Conservation (phyloP, 2,797 vertebrate genomes). For the Lemur catta region DNA sequence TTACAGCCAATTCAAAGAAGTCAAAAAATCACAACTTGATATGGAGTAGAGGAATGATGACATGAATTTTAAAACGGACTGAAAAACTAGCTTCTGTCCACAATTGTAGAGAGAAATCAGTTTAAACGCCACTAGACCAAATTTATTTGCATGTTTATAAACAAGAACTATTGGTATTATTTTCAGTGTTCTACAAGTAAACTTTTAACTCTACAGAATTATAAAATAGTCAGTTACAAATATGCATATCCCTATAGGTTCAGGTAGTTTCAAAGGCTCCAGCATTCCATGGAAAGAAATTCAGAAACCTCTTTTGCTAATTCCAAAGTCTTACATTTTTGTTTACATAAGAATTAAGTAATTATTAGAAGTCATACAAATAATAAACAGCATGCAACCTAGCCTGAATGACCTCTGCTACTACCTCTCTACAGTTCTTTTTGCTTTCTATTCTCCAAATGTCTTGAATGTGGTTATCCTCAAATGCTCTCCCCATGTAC, state of each 20-base stretch:
- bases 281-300: not conserved
- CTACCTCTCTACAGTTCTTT: not conserved
- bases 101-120: not conserved
- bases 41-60: not conserved
- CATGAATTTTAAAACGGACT: not conserved
- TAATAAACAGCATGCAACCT: not conserved
- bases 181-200: not conserved
- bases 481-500: not conserved
- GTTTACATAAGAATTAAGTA: not conserved
- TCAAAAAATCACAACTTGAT: not conserved
- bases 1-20: not conserved
- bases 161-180: not conserved
- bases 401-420: not conserved
- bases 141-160: not conserved
- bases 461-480: not conserved
- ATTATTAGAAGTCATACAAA: not conserved
- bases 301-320: not conserved
- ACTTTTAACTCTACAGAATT: not conserved
- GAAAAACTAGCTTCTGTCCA: not conserved
- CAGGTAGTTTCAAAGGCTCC: not conserved
- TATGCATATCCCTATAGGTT: not conserved
- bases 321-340: not conserved
- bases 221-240: not conserved
- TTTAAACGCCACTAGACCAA: not conserved
- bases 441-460: not conserved